These are phyloP conservation scores for Chauna torquata DNA, from an alignment of 2,113 vertebrate species.

Conservation along the genomic window DNA sequence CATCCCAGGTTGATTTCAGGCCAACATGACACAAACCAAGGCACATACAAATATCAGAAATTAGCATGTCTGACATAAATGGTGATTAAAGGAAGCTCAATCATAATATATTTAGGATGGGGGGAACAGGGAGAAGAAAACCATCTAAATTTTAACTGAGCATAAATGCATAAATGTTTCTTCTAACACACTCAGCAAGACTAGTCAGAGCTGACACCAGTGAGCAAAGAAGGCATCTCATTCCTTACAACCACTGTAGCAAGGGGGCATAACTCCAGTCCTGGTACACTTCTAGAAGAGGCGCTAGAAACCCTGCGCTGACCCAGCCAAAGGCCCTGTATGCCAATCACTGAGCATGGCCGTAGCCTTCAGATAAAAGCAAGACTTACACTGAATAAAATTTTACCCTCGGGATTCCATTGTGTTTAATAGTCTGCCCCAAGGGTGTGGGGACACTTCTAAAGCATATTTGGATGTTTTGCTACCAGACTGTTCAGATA, in stretches of 20 bases:
- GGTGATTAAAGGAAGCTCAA: neutral
- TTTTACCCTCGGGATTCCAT: neutral
- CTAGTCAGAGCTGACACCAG: neutral
- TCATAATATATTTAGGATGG: neutral
- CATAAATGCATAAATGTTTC: neutral
- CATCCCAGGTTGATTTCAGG: neutral
- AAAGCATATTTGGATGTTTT: neutral
- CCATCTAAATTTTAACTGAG: neutral
- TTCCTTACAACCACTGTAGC: neutral
- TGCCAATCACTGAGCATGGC: neutral
- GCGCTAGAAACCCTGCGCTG: neutral
- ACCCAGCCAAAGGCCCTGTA: neutral
- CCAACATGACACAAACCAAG: neutral
- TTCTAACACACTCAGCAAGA: neutral
- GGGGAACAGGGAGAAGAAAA: neutral
- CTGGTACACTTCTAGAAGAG: neutral
- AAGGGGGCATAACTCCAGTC: neutral
- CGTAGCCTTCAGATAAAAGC: neutral
- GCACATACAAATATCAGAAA: neutral
- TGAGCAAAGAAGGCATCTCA: neutral
- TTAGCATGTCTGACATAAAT: neutral
- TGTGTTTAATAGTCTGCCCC: neutral
- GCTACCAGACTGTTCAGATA: neutral
- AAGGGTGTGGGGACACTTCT: neutral
- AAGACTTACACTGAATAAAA: rapidly evolving